These are phyloP conservation scores for Henricia sp. DNA, from an alignment of 53 echinoderm and acorn worm species.

Conservation along the genomic window DNA sequence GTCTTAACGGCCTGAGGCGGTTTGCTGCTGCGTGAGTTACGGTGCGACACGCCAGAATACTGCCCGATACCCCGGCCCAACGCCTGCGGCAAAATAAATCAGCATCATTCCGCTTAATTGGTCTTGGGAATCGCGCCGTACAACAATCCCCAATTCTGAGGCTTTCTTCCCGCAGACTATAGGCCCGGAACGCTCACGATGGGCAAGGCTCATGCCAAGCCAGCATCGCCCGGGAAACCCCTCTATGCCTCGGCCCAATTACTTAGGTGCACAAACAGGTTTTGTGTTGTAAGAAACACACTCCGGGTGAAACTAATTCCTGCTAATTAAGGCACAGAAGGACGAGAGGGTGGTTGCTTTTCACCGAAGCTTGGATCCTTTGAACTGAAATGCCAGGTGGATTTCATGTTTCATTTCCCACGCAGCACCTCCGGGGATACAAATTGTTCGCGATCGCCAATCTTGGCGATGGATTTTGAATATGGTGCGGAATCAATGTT, in stretches of 20 bases:
- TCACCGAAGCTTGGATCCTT: not conserved
- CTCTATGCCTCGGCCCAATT: constrained; percentile 33
- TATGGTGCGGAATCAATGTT: not conserved
- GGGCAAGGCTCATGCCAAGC: not conserved
- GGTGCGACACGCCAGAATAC: constrained; percentile 31
- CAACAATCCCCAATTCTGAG: constrained; percentile 5
- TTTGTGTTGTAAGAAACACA: constrained; percentile 52
- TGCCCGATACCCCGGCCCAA: constrained; percentile 30
- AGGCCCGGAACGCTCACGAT: not conserved
- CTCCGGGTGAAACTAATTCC: constrained; percentile 44
- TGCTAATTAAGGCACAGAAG: constrained; percentile 58
- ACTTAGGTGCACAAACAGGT: constrained; percentile 55
- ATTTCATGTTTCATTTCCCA: constrained; percentile 16
- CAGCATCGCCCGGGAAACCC: constrained; percentile 4
- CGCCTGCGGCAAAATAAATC: constrained; percentile 49
- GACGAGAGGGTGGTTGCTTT: constrained; percentile 19
- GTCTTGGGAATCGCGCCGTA: constrained; percentile 41
- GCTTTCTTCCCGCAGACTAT: not conserved
- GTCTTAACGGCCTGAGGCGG: constrained; percentile 8
- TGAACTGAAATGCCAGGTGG: not conserved
- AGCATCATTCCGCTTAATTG: constrained; percentile 51
- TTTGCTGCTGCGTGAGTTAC: not conserved
- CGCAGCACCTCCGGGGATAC: not conserved
- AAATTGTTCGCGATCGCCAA: constrained; percentile 13
- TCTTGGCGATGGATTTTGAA: constrained; percentile 41